Evolutionary conservation across 2,113 vertebrate species (phyloP).

Genomic region (Mesitornis unicolor): DNA sequence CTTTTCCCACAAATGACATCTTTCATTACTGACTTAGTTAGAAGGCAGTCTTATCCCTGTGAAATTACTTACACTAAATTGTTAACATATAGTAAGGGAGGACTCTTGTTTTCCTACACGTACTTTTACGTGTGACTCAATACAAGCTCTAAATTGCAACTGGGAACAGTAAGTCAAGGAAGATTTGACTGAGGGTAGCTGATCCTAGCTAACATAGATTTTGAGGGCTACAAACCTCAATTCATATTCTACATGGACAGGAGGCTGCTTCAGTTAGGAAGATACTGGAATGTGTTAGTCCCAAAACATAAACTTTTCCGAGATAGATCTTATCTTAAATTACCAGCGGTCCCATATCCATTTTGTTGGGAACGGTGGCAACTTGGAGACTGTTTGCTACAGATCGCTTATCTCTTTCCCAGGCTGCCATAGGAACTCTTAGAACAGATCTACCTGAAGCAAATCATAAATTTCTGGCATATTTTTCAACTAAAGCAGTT

Average conservation of each 20-base stretch:
- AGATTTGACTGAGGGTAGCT: neutral
- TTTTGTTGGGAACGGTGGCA: neutral
- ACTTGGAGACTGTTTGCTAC: neutral
- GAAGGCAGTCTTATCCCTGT: neutral
- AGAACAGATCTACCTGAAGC: neutral
- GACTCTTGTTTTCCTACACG: neutral
- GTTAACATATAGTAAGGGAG: accelerated
- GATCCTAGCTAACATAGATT: neutral
- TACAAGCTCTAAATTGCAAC: neutral
- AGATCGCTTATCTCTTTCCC: neutral
- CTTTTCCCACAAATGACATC: neutral
- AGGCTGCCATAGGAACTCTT: neutral
- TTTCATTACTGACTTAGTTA: neutral
- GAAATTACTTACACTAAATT: neutral
- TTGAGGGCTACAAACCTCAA: neutral
- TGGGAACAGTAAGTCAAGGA: neutral
- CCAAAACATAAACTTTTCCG: neutral
- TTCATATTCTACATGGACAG: neutral
- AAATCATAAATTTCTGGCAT: neutral
- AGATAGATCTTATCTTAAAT: neutral
- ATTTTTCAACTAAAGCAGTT: neutral
- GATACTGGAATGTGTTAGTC: neutral
- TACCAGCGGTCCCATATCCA: neutral
- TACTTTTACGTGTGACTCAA: accelerated
- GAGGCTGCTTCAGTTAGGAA: neutral